These are phyloP conservation scores for Beaufortia kweichowensis DNA, from an alignment of 2,113 vertebrate species.

Conservation along the genomic window DNA sequence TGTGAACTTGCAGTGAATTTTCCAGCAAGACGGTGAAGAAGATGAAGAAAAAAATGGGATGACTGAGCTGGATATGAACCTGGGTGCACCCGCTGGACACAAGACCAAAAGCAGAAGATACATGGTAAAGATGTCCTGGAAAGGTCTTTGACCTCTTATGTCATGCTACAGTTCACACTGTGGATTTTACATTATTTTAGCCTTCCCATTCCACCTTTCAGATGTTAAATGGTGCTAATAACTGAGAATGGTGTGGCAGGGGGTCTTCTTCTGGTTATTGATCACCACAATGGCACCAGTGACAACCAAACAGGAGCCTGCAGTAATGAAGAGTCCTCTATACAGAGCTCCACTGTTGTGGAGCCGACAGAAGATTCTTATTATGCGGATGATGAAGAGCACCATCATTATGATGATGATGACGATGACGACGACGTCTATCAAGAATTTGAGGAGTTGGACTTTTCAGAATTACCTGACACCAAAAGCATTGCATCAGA, in stretches of 20 bases:
- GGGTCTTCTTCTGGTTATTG: slow-evolving; percentile 59
- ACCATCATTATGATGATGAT: slow-evolving; percentile 52
- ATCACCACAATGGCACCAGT: slow-evolving; percentile 59
- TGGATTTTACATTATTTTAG: slow-evolving; percentile 7
- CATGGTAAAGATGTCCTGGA: neutral
- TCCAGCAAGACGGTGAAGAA: neutral
- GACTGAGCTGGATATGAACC: neutral
- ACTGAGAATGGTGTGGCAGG: slow-evolving; percentile 72
- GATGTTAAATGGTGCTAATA: slow-evolving; percentile 82
- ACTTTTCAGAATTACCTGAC: slow-evolving; percentile 79
- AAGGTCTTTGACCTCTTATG: neutral
- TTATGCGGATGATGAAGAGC: slow-evolving; percentile 38
- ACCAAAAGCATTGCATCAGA: slow-evolving; percentile 83
- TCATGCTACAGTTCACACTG: slow-evolving; percentile 6
- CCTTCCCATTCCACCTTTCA: slow-evolving; percentile 8
- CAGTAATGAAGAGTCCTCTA: slow-evolving; percentile 35
- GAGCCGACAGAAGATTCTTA: slow-evolving; percentile 42
- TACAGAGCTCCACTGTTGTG: neutral
- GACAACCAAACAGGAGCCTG: slow-evolving; percentile 20
- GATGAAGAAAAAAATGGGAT: neutral
- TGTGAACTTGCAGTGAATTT: slow-evolving; percentile 10
- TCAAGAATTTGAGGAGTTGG: slow-evolving; percentile 80
- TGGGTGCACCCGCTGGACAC: neutral
- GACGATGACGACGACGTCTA: slow-evolving; percentile 73
- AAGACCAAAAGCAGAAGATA: neutral